Conservation (phyloP, 2,888 invertebrate species). For the Galerucella calmariensis region DNA sequence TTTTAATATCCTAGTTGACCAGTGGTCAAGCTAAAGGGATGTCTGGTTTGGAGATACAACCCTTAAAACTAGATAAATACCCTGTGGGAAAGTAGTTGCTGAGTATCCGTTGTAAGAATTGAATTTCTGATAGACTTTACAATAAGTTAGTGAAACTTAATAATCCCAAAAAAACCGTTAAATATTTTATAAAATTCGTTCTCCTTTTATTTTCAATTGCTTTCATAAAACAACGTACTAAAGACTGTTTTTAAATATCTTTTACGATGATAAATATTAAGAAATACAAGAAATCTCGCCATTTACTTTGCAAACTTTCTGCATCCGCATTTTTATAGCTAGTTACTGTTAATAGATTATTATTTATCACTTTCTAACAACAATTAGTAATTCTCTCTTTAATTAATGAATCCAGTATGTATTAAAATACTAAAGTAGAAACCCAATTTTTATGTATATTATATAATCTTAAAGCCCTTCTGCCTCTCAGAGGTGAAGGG, state of each 20-base stretch:
- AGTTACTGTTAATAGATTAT: slow-evolving; percentile 11
- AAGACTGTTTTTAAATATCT: not conserved
- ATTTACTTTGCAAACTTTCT: slow-evolving; percentile 17
- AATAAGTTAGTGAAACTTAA: slow-evolving; percentile 5
- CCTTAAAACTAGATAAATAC: slow-evolving; percentile 48
- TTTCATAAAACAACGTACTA: not conserved
- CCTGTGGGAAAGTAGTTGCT: slow-evolving; percentile 50
- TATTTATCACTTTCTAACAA: slow-evolving; percentile 28
- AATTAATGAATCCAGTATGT: slow-evolving; percentile 3
- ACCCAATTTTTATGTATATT: too few relatives aligned
- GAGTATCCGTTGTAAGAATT: slow-evolving; percentile 36
- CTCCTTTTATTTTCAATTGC: not conserved
- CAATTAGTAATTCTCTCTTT: slow-evolving; percentile 21
- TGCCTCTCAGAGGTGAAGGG: too few relatives aligned
- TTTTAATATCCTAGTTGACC: slow-evolving; percentile 45
- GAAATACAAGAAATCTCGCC: slow-evolving; percentile 16
- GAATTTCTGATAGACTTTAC: slow-evolving; percentile 17
- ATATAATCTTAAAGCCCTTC: too few relatives aligned
- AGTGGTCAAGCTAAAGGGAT: slow-evolving; percentile 50
- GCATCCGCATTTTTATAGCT: slow-evolving; percentile 23
- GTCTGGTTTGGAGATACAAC: slow-evolving; percentile 49
- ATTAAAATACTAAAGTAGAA: not conserved
- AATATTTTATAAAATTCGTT: not conserved
- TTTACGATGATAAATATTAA: not conserved
- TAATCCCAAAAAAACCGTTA: slow-evolving; percentile 15